Percentiles rank a stretch among this genome's conserved stretches.
These are phyloP conservation scores for Microcebus ravelobensis DNA, from an alignment of 2,113 vertebrate genomes.

Conservation along the genomic window DNA sequence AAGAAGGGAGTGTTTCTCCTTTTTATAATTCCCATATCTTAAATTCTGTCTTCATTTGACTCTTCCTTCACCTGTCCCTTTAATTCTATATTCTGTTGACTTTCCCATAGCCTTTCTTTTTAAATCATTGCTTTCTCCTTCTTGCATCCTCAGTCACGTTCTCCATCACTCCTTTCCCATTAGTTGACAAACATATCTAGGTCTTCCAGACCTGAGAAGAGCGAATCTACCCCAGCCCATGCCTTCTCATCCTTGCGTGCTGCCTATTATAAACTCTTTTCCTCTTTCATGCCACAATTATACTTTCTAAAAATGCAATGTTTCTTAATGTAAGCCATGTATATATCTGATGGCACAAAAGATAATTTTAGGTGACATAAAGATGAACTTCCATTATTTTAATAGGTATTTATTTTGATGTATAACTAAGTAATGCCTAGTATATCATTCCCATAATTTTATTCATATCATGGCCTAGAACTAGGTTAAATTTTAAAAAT, in stretches of 20 bases:
- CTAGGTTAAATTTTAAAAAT: slow-evolving; percentile 32
- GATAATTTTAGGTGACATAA: not conserved
- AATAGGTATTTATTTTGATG: slow-evolving; percentile 39
- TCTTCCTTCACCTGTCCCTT: not conserved
- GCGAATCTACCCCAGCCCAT: fast-evolving
- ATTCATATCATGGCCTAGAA: not conserved
- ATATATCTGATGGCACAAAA: not conserved
- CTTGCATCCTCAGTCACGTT: fast-evolving
- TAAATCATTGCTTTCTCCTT: fast-evolving
- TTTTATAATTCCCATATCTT: not conserved
- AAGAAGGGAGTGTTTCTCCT: not conserved
- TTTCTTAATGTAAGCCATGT: not conserved
- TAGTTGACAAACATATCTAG: not conserved
- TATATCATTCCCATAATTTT: not conserved
- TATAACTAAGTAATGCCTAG: not conserved
- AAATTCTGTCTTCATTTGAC: not conserved
- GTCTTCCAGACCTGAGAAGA: not conserved
- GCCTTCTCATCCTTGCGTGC: not conserved
- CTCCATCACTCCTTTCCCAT: not conserved
- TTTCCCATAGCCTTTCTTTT: not conserved
- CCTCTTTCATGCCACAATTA: not conserved
- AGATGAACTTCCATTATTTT: not conserved
- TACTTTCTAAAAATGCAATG: not conserved
- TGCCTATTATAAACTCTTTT: not conserved
- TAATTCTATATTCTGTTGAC: not conserved